These are phyloP conservation scores for Camelus bactrianus DNA, from an alignment of 2,113 vertebrate genomes.

Conservation along the genomic window DNA sequence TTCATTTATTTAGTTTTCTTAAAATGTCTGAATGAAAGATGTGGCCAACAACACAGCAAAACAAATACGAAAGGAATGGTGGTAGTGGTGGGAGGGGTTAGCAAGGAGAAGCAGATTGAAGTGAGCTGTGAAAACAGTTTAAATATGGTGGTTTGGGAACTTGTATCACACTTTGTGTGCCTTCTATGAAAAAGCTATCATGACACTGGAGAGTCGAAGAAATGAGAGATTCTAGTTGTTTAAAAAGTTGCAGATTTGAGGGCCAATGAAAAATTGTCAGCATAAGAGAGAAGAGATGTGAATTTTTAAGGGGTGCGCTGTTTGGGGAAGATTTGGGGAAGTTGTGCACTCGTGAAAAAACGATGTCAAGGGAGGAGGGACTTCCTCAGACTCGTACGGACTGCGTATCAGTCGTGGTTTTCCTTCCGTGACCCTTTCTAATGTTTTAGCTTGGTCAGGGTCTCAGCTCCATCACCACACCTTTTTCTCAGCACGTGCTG, in stretches of 20 bases:
- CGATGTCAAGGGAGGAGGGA: background rate
- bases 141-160: background rate
- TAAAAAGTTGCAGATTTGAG: background rate
- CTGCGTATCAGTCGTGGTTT: background rate
- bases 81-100: background rate
- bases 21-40: slow-evolving; percentile 31
- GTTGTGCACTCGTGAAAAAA: background rate
- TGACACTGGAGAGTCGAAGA: background rate
- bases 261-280: background rate
- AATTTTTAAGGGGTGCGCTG: background rate
- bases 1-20: slow-evolving; percentile 37
- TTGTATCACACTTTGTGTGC: background rate
- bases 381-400: background rate
- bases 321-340: slow-evolving; percentile 2
- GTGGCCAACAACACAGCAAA: background rate
- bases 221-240: background rate
- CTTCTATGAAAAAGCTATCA: background rate
- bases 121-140: background rate
- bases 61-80: background rate
- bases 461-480: background rate
- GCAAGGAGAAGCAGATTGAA: background rate
- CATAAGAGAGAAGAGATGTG: background rate
- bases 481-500: background rate
- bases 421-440: background rate
- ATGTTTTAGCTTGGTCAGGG: background rate